Evolutionary conservation across 2,888 invertebrate genomes (phyloP), one percentile per base, ranked within the genome.

Genomic region (Cryptophagus acutangulus): DNA sequence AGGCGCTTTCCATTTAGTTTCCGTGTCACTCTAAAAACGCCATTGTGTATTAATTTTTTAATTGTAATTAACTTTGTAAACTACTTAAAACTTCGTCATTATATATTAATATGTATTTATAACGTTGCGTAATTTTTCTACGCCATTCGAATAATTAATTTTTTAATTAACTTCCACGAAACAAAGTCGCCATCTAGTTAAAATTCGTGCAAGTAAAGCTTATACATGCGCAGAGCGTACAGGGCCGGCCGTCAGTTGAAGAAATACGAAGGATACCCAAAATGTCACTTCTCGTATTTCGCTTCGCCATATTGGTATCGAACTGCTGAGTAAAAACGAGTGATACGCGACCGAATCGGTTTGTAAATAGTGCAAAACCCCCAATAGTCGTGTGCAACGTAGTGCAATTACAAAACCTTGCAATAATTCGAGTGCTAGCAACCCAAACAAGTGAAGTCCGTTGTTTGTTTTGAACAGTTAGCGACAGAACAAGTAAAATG

Each of bases 401-500:
- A 31, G 16, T n/a, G 12, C 31, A 31, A 31, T 31, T 31, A 5
- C 3, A 26, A 6, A 31, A 16, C 4, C 3, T 15, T 5, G 14
- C 16, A 43, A 43, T 28, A 44, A 41, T 41, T 38, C 40, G 29
- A 14, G 24, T 29, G 40, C 49, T 48, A 43, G 38, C 15, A 15
- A 16, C 31, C 9, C 8, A 15, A 9, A 16, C 13, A 12, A 57
- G 50, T 52, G 53, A 55, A 52, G 66, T 67, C 65, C 47, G 49
- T 46, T 41, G 44, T 43, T 52, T 54, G 54, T 55, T 54, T 57
- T 52, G 54, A 52, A 51, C 55, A 52, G 54, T 55, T 55, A 55
- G 51, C 48, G 49, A 52, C 48, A 52, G 54, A 67, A 59, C 61
- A 63, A 69, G 10, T 28, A 80, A 79, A 78, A 96, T 96, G 95